phyloP scores from a whole-genome alignment of 1,140 invertebrate species.

The Goniozus legneri region DNA sequence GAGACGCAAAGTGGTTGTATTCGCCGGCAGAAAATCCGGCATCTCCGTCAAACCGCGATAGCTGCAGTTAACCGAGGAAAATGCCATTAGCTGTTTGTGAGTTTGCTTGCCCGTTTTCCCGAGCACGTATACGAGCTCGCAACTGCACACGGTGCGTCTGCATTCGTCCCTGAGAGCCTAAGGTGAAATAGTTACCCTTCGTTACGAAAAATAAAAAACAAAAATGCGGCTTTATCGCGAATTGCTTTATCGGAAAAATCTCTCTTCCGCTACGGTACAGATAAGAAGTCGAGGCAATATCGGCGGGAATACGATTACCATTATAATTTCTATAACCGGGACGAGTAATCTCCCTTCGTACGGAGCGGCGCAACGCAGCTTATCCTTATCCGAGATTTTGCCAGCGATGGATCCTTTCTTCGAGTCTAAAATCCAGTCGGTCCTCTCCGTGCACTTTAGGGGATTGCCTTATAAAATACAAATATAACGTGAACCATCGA shows the following conservation, averaged over 20 bases:
- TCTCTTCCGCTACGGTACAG: too few species aligned
- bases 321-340: constrained; percentile 56
- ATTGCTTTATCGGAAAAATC: too few species aligned
- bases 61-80: constrained; percentile 59
- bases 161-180: constrained; percentile 42
- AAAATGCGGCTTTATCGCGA: too few species aligned
- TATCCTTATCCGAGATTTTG: constrained; percentile 53
- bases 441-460: constrained; percentile 58
- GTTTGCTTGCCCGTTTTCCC: constrained; percentile 37
- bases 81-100: constrained; percentile 49
- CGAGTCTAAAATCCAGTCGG: constrained; percentile 57
- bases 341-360: constrained; percentile 54
- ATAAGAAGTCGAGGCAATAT: too few species aligned
- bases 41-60: constrained; percentile 51
- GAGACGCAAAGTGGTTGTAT: constrained; percentile 58
- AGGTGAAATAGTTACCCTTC: too few species aligned
- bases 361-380: constrained; percentile 52
- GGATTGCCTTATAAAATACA: constrained; percentile 52
- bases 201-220: too few species aligned
- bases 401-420: constrained; percentile 36
- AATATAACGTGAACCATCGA: too few species aligned
- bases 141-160: constrained; percentile 40
- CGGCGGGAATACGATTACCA: constrained; percentile 51
- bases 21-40: constrained; percentile 55
- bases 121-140: constrained; percentile 50